Conservation (phyloP, 2,113 vertebrate genomes). For the Saguinus imperator region DNA sequence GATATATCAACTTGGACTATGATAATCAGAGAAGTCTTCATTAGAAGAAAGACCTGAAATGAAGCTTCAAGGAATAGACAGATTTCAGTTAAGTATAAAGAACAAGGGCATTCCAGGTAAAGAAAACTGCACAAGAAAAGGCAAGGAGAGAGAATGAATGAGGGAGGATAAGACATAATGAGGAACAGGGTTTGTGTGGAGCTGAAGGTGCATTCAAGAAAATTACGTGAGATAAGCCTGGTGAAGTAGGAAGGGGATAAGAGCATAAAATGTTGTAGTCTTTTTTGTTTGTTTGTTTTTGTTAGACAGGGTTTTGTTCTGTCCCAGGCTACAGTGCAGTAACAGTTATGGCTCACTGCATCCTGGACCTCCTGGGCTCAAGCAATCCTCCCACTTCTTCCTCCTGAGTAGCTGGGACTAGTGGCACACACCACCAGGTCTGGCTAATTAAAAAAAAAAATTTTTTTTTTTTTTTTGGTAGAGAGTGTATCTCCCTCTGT, state of each 20-base stretch:
- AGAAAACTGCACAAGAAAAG: background rate
- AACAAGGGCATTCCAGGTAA: background rate
- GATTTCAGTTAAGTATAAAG: conserved; percentile 8
- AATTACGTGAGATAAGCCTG: background rate
- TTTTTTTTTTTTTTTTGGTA: too few species aligned
- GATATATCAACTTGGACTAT: background rate
- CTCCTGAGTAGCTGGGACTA: too few species aligned
- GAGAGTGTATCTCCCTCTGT: too few species aligned
- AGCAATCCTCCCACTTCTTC: too few species aligned
- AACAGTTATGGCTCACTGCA: too few species aligned
- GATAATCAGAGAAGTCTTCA: background rate
- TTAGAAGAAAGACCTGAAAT: background rate
- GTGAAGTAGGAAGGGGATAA: background rate
- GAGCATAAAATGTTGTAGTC: background rate
- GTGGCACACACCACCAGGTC: too few species aligned
- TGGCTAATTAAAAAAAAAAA: too few species aligned
- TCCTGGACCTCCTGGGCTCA: too few species aligned
- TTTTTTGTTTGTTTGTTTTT: too few species aligned
- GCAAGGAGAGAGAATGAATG: background rate
- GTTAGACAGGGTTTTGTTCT: too few species aligned
- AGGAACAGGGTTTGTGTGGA: background rate
- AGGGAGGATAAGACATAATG: background rate
- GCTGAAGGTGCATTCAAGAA: conserved; percentile 19
- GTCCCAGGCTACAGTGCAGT: too few species aligned
- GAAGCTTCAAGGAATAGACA: background rate